phyloP scores from a whole-genome alignment of 2,797 vertebrate species.

The Bovichtus variegatus region DNA sequence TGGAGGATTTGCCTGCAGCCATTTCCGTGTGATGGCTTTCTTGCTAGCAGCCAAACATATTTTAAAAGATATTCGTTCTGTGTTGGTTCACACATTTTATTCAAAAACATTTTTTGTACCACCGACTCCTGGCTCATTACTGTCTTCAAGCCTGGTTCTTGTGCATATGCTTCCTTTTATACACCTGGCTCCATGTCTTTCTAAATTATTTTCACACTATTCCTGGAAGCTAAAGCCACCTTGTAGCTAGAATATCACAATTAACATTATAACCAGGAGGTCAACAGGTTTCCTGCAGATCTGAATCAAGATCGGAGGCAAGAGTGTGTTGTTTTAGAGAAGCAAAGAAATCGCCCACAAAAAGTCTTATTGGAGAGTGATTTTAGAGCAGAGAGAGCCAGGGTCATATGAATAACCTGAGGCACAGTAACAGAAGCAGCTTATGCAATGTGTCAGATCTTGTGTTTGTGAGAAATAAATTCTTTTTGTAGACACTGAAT shows the following conservation, averaged over 20 bases:
- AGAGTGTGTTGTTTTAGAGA: slow-evolving; percentile 10
- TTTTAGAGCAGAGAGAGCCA: neutral
- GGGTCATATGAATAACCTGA: slow-evolving; percentile 33
- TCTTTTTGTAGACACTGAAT: slow-evolving; percentile 22
- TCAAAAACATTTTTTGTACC: too few relatives aligned
- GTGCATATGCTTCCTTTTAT: neutral
- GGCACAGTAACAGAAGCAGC: slow-evolving; percentile 36
- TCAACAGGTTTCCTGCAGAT: slow-evolving; percentile 3
- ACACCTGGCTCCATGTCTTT: neutral
- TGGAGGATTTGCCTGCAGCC: neutral
- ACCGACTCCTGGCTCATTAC: too few relatives aligned
- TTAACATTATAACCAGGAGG: neutral
- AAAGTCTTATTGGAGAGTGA: slow-evolving; percentile 8
- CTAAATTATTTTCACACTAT: neutral
- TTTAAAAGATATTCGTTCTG: neutral
- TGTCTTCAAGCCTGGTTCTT: neutral
- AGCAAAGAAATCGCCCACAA: slow-evolving; percentile 17
- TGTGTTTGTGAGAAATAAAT: slow-evolving; percentile 14
- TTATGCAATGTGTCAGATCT: slow-evolving; percentile 28
- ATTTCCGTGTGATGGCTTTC: neutral
- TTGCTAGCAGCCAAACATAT: neutral
- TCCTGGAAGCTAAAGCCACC: neutral
- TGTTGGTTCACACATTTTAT: too few relatives aligned
- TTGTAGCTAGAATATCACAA: neutral
- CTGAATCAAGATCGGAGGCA: slow-evolving; percentile 7